Percentiles rank a stretch among this genome's conserved stretches.
phyloP scores from a whole-genome alignment of 1,140 invertebrate genomes.

The Centruroides sculpturatus region DNA sequence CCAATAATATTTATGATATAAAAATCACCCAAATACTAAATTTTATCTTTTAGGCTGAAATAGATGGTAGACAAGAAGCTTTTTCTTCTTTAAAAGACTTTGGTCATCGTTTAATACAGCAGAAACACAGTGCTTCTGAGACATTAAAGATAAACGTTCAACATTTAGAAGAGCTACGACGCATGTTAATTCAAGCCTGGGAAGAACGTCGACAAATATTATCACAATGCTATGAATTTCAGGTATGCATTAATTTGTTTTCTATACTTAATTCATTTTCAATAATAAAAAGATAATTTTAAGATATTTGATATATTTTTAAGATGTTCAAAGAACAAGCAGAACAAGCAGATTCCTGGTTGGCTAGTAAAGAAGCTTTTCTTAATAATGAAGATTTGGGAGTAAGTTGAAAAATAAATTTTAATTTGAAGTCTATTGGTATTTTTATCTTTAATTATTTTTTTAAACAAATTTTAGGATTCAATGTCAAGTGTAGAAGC shows the following conservation, averaged over 20 bases:
- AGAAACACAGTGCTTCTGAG: conserved; percentile 36
- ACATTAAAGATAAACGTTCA: conserved; percentile 38
- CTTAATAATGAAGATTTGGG: conserved; percentile 85
- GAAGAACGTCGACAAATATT: conserved; percentile 61
- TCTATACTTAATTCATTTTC: not conserved
- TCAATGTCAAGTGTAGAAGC: conserved; percentile 62
- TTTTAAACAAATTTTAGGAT: conserved; percentile 24
- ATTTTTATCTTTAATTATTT: not conserved
- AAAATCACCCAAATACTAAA: not conserved
- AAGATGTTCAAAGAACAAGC: conserved; percentile 70
- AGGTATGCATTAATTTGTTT: conserved; percentile 21
- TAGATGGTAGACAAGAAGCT: conserved; percentile 70
- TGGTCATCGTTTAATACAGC: conserved; percentile 43
- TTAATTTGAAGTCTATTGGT: not conserved
- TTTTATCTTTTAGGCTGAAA: conserved; percentile 51
- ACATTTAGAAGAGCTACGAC: conserved; percentile 51
- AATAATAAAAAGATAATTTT: too few species aligned
- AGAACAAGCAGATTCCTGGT: conserved; percentile 70
- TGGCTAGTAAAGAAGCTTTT: conserved; percentile 81
- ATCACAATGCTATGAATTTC: conserved; percentile 82
- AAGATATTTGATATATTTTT: conserved; percentile 1
- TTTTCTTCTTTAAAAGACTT: conserved; percentile 62
- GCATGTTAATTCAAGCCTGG: conserved; percentile 41
- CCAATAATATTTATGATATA: too few species aligned
- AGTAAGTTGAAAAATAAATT: conserved; percentile 28